phyloP scores from a whole-genome alignment of 2,113 vertebrate genomes.

The Illadopsis cleaveri region DNA sequence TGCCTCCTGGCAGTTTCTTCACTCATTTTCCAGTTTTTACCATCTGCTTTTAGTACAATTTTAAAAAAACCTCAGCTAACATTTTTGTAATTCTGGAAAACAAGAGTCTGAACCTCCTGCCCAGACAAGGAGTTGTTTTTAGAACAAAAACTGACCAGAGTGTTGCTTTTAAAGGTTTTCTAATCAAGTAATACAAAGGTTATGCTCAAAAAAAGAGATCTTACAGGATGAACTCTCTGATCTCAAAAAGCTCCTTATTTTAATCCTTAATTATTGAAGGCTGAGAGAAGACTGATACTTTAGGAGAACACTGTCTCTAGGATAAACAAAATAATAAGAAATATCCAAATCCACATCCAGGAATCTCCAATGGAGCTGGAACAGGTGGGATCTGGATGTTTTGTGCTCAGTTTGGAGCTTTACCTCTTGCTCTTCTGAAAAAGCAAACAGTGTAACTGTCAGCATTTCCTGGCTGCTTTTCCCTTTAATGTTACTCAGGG shows the following conservation, averaged over 20 bases:
- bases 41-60: not conserved
- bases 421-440: not conserved
- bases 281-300: not conserved
- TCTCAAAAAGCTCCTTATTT: not conserved
- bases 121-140: not conserved
- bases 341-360: rapidly evolving
- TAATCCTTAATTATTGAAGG: not conserved
- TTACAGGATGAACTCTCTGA: not conserved
- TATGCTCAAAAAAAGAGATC: not conserved
- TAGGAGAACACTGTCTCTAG: not conserved
- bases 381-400: not conserved
- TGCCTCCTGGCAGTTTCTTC: not conserved
- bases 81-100: not conserved
- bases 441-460: not conserved
- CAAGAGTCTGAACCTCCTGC: not conserved
- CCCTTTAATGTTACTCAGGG: not conserved
- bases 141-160: not conserved
- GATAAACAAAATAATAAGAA: not conserved
- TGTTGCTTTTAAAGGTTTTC: not conserved
- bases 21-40: not conserved
- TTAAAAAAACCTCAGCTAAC: not conserved
- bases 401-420: not conserved
- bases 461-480: not conserved
- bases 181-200: not conserved
- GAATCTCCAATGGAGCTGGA: rapidly evolving